Conservation (phyloP, 92 coral and sea anemone species). For the Diadumene lineata region DNA sequence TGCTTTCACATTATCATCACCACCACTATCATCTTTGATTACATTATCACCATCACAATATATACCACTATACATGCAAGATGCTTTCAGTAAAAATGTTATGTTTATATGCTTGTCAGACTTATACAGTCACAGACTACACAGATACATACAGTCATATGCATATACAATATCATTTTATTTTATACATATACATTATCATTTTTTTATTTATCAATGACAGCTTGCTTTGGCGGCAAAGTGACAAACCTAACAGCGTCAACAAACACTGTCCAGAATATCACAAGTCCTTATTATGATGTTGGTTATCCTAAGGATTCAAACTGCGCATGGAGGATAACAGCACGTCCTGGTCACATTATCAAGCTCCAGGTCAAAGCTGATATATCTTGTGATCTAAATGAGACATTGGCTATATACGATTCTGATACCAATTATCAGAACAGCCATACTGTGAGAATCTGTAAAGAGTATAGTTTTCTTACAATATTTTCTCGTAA, state of each 20-base stretch:
- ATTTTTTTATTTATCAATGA: neutral
- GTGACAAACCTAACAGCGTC: constrained; percentile 12
- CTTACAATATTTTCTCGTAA: neutral
- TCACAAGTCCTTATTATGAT: constrained; percentile 16
- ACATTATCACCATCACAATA: too few relatives aligned
- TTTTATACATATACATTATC: too few relatives aligned
- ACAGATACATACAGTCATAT: too few relatives aligned
- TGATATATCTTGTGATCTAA: neutral
- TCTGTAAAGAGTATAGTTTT: neutral
- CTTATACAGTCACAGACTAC: too few relatives aligned
- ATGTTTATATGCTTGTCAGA: too few relatives aligned
- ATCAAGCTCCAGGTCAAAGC: constrained; percentile 13
- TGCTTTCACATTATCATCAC: too few relatives aligned
- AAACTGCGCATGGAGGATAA: constrained; percentile 41
- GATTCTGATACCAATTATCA: neutral
- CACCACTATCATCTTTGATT: too few relatives aligned
- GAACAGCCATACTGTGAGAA: neutral
- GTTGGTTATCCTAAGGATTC: constrained; percentile 20
- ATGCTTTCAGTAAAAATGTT: too few relatives aligned
- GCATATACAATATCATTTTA: too few relatives aligned
- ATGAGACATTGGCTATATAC: constrained; percentile 15
- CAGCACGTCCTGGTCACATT: constrained; percentile 43
- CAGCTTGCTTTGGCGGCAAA: neutral
- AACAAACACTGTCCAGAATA: neutral
- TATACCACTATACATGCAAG: too few relatives aligned